phyloP scores from a whole-genome alignment of 2,888 invertebrate genomes.

The Ctena decussata region DNA sequence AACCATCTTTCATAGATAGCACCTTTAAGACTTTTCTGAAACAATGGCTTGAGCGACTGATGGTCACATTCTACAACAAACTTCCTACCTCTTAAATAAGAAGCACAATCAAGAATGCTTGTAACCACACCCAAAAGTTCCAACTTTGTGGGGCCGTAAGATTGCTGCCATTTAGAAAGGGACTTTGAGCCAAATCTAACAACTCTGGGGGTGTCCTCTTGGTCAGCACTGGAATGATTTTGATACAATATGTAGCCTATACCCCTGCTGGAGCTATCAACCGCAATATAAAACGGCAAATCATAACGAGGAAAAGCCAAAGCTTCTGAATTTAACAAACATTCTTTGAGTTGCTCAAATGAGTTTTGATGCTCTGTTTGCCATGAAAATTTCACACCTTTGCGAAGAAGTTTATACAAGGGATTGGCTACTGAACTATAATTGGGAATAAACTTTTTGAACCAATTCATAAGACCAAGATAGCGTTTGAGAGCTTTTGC shows the following conservation, averaged over 20 bases:
- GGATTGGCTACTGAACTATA: conserved; percentile 34
- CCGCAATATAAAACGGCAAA: conserved; percentile 50
- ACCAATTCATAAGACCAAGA: conserved; percentile 45
- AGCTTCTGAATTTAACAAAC: conserved; percentile 41
- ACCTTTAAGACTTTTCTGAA: conserved; percentile 41
- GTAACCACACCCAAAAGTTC: conserved; percentile 52
- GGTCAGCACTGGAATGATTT: too few species aligned
- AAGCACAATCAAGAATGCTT: neutral
- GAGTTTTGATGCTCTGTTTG: conserved; percentile 11
- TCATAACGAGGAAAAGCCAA: conserved; percentile 64
- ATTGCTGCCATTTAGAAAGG: conserved; percentile 36
- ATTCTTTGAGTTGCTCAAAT: conserved; percentile 44
- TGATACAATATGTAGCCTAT: conserved; percentile 66
- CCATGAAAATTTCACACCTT: conserved; percentile 40
- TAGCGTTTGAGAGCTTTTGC: conserved; percentile 37
- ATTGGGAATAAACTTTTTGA: conserved; percentile 25
- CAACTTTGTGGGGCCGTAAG: conserved; percentile 55
- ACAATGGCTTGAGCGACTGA: conserved; percentile 28
- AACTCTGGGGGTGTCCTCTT: neutral
- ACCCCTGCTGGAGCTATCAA: conserved; percentile 50
- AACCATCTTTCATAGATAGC: conserved; percentile 60
- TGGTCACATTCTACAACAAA: conserved; percentile 27
- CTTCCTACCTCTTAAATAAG: neutral
- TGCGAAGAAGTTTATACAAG: conserved; percentile 43
- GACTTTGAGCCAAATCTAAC: conserved; percentile 46